Conservation (phyloP, 2,797 vertebrate genomes). For the Pagetopsis macropterus region DNA sequence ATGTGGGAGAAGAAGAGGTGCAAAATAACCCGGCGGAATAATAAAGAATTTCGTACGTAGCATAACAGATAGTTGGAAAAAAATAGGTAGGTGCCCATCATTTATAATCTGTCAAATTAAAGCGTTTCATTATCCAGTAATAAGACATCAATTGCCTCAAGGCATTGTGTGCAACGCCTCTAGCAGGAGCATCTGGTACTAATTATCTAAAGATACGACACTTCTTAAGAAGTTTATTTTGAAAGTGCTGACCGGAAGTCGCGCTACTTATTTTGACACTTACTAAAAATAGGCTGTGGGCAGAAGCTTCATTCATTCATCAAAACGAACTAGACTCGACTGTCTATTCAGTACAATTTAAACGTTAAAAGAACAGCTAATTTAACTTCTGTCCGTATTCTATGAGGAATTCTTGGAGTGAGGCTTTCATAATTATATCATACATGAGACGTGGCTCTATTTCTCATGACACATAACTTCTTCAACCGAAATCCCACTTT, state of each 20-base stretch:
- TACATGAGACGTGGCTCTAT: conserved; percentile 69
- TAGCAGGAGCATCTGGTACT: background rate
- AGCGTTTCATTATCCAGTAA: background rate
- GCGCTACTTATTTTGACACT: background rate
- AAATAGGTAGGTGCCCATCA: too few relatives aligned
- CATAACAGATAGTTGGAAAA: too few relatives aligned
- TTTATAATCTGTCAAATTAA: background rate
- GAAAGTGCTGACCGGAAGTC: conserved; percentile 57
- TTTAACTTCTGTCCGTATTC: background rate
- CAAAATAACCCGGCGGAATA: too few relatives aligned
- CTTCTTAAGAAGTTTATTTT: conserved; percentile 52
- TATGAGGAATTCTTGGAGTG: conserved; percentile 40
- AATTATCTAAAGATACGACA: background rate
- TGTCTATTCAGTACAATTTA: too few relatives aligned
- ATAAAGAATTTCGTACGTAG: too few relatives aligned
- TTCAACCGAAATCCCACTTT: conserved; percentile 14
- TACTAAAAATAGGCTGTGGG: conserved; percentile 14
- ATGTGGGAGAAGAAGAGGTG: too few relatives aligned
- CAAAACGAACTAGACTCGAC: background rate
- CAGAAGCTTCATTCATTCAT: conserved; percentile 61
- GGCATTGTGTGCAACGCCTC: background rate
- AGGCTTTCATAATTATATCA: conserved; percentile 43
- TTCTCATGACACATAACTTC: conserved; percentile 61
- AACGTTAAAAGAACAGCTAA: background rate
- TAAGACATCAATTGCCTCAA: background rate